Conservation (phyloP, 2,888 invertebrate species). For the Anoplius nigerrimus region DNA sequence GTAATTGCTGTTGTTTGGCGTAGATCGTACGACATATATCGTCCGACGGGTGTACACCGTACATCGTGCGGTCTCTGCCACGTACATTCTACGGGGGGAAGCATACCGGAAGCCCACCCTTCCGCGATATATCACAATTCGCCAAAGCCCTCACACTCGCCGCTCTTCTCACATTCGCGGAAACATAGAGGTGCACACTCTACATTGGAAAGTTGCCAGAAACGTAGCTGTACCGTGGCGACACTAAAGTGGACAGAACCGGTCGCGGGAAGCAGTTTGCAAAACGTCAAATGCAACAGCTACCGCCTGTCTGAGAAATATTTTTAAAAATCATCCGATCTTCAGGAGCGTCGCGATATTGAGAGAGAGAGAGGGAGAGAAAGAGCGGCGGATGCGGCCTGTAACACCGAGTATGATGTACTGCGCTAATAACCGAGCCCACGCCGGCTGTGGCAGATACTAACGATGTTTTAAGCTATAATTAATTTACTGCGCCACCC, state of each 20-base stretch:
- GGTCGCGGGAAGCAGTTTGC: no score
- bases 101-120: no score
- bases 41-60: no score
- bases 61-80: no score
- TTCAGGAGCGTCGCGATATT: no score
- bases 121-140: conserved; percentile 62
- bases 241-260: not conserved
- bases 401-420: conserved; percentile 65
- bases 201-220: conserved; percentile 7
- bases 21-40: no score
- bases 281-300: no score
- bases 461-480: conserved; percentile 74
- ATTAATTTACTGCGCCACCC: conserved; percentile 70
- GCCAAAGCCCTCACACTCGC: conserved; percentile 29
- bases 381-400: conserved; percentile 2
- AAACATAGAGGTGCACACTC: not conserved
- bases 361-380: conserved; percentile 15
- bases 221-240: not conserved
- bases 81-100: no score
- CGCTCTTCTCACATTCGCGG: not conserved
- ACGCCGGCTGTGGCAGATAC: conserved; percentile 60
- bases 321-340: no score
- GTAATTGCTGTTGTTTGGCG: conserved; percentile 53
- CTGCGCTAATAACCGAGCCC: conserved; percentile 71
- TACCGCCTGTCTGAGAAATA: no score